These are phyloP conservation scores for Microhierax caerulescens DNA, from an alignment of 2,797 vertebrate species.

Conservation along the genomic window DNA sequence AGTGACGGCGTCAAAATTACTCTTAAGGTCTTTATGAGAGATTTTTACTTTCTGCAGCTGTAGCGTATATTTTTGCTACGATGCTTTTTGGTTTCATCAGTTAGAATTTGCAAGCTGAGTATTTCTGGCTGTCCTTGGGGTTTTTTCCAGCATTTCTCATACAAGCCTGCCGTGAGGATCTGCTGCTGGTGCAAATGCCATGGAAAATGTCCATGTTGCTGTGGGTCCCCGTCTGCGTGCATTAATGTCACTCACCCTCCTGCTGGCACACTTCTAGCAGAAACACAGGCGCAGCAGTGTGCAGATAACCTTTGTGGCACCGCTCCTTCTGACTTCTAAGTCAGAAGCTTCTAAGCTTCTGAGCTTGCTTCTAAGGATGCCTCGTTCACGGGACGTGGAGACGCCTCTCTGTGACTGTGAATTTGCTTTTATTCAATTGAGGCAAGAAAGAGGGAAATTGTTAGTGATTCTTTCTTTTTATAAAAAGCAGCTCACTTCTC, in stretches of 20 bases:
- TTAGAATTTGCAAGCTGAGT: background rate
- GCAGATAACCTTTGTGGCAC: background rate
- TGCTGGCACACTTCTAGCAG: background rate
- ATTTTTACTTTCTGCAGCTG: background rate
- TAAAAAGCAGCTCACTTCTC: background rate
- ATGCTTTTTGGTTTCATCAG: background rate
- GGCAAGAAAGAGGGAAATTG: background rate
- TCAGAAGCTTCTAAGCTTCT: too few relatives aligned
- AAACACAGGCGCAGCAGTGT: background rate
- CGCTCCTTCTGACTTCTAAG: background rate
- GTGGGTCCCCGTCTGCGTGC: background rate
- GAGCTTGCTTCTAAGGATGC: background rate
- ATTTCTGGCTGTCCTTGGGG: background rate
- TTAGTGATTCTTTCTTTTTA: background rate
- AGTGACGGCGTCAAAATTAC: background rate
- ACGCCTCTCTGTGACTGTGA: background rate
- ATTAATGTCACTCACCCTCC: background rate
- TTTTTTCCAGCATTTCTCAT: background rate
- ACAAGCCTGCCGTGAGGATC: background rate
- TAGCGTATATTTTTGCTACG: accelerated
- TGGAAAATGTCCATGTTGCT: background rate
- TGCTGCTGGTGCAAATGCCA: background rate
- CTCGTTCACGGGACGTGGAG: background rate
- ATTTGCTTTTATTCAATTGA: background rate
- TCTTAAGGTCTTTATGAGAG: background rate